phyloP scores from a whole-genome alignment of 1,140 invertebrate genomes.

The Apolygus lucorum region DNA sequence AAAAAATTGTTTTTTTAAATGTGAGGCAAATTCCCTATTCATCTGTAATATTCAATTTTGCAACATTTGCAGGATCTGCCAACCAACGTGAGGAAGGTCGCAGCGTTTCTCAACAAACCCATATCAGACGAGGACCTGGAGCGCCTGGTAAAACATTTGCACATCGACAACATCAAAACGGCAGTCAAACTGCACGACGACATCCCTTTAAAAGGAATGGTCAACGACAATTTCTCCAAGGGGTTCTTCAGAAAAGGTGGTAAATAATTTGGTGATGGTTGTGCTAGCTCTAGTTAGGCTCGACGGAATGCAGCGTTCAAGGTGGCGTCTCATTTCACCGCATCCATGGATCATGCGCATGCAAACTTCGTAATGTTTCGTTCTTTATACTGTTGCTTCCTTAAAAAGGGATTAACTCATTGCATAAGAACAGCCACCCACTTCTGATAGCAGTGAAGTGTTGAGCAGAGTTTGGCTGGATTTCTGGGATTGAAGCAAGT shows the following conservation, averaged over 20 bases:
- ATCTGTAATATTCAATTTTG: slow-evolving; percentile 9
- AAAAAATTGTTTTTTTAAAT: no score
- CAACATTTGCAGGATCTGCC: slow-evolving; percentile 46
- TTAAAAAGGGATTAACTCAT: not conserved
- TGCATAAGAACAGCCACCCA: not conserved
- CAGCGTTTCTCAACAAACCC: slow-evolving; percentile 53
- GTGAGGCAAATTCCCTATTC: no score
- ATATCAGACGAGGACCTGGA: slow-evolving; percentile 45
- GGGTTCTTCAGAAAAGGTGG: slow-evolving; percentile 33
- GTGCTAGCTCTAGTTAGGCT: not conserved
- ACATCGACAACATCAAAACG: slow-evolving; percentile 36
- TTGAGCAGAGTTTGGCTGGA: no score
- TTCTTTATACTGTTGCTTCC: not conserved
- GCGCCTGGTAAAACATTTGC: slow-evolving; percentile 50
- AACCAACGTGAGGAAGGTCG: slow-evolving; percentile 54
- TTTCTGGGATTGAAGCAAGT: no score
- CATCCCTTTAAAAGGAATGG: slow-evolving; percentile 23
- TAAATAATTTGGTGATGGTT: not conserved
- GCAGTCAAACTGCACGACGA: slow-evolving; percentile 31
- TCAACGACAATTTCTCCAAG: slow-evolving; percentile 27
- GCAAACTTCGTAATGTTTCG: no score
- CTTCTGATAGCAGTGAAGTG: not conserved
- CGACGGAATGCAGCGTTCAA: no score
- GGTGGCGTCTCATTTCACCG: no score
- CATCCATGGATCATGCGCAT: no score